Evolutionary conservation across 2,113 vertebrate genomes (phyloP).

Genomic region (Spilogale gracilis): DNA sequence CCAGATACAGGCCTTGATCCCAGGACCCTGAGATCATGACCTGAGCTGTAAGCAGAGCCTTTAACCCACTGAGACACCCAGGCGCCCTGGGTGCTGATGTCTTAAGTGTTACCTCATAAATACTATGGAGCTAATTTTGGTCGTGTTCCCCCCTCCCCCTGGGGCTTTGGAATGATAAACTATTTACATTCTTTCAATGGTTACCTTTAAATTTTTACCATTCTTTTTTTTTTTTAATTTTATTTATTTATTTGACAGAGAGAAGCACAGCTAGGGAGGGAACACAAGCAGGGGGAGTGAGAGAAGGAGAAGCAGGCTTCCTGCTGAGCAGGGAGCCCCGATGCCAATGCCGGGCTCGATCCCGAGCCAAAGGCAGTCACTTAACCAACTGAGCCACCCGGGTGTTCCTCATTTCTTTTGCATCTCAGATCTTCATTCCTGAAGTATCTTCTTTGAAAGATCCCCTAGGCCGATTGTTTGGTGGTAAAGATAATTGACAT

Average conservation of each 20-base stretch:
- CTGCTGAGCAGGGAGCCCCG: too few relatives aligned
- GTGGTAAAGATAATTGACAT: background rate
- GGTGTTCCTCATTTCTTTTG: background rate
- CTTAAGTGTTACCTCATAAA: background rate
- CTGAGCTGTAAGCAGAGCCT: too few relatives aligned
- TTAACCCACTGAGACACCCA: too few relatives aligned
- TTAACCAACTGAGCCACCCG: too few relatives aligned
- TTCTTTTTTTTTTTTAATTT: background rate
- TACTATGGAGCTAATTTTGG: background rate
- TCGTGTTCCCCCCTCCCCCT: background rate
- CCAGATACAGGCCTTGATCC: too few relatives aligned
- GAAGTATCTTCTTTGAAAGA: conserved; percentile 15
- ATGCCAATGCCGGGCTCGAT: too few relatives aligned
- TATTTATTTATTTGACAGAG: too few relatives aligned
- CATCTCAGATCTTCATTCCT: background rate
- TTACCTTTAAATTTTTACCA: background rate
- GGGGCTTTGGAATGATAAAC: background rate
- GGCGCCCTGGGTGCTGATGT: background rate
- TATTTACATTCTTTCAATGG: background rate
- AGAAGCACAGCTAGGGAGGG: too few relatives aligned
- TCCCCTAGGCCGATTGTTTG: background rate
- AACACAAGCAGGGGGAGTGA: too few relatives aligned
- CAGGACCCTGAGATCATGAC: too few relatives aligned
- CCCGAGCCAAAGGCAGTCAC: too few relatives aligned
- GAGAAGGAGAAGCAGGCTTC: too few relatives aligned